phyloP scores from a whole-genome alignment of 2,888 invertebrate genomes.

The Melinopterus prodromus region DNA sequence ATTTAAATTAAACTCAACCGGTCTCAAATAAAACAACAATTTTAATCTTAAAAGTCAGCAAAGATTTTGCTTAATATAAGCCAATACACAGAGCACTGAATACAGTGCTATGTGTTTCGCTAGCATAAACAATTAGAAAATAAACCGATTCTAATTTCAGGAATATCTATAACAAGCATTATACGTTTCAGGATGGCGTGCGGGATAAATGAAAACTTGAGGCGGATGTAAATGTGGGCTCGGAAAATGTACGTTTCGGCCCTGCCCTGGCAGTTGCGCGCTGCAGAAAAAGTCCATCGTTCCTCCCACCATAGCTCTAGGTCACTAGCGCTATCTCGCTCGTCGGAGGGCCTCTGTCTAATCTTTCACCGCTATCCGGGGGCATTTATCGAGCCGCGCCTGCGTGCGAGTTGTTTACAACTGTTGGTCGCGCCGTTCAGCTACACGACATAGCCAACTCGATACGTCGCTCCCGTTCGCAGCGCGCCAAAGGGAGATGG shows the following conservation, averaged over 20 bases:
- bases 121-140: too few species aligned
- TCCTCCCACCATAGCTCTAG: neutral
- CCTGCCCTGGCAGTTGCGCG: slow-evolving; percentile 66
- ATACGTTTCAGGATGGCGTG: too few species aligned
- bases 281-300: slow-evolving; percentile 40
- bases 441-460: slow-evolving; percentile 31
- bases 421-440: slow-evolving; percentile 46
- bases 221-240: neutral
- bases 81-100: too few species aligned
- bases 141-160: too few species aligned
- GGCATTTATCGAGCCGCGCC: slow-evolving; percentile 57
- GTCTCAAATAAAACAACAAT: too few species aligned
- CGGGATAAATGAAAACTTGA: neutral
- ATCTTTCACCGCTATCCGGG: slow-evolving; percentile 18
- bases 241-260: slow-evolving; percentile 52
- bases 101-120: too few species aligned
- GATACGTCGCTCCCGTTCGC: slow-evolving; percentile 25
- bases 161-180: too few species aligned
- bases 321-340: slow-evolving; percentile 44
- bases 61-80: too few species aligned
- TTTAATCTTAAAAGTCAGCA: too few species aligned
- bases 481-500: slow-evolving; percentile 41
- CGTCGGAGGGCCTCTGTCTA: neutral
- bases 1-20: too few species aligned
- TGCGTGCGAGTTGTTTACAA: slow-evolving; percentile 65